These are phyloP conservation scores for Adela reaumurella DNA, from an alignment of 2,888 invertebrate genomes.

Conservation along the genomic window DNA sequence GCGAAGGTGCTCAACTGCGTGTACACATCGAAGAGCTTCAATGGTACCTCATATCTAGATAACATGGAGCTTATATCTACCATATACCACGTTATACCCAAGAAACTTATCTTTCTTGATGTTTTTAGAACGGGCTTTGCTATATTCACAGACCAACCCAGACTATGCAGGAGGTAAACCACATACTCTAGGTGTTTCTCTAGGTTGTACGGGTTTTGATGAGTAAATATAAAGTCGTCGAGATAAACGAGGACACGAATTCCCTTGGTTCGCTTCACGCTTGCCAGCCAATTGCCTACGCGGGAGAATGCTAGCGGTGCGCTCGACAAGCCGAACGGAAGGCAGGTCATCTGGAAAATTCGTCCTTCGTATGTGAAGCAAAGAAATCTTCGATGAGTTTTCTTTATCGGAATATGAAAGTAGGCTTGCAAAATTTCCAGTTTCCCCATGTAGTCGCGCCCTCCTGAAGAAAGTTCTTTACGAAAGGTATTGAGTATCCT, in stretches of 20 bases:
- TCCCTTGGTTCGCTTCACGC: constrained; percentile 8
- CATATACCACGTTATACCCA: neutral
- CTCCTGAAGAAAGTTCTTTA: neutral
- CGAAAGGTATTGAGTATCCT: neutral
- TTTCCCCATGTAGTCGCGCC: neutral
- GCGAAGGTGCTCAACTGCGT: too few species aligned
- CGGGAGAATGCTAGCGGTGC: constrained; percentile 14
- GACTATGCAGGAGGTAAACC: neutral
- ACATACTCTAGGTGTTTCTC: neutral
- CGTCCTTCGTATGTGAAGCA: constrained; percentile 7
- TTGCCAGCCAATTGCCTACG: constrained; percentile 15
- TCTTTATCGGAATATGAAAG: neutral
- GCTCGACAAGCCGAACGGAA: constrained; percentile 16
- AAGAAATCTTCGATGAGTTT: constrained; percentile 11
- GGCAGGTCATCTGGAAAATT: constrained; percentile 9
- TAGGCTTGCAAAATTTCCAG: neutral
- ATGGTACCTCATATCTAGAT: too few species aligned
- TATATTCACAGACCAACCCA: neutral
- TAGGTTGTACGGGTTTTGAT: constrained; percentile 4
- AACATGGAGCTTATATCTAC: too few species aligned
- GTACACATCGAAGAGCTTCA: too few species aligned
- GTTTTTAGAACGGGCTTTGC: neutral
- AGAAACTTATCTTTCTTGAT: neutral
- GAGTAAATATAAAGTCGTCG: constrained; percentile 14
- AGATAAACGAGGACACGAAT: constrained; percentile 16